Conservation (phyloP, 2,888 invertebrate species). For the Drosophila phalerata region DNA sequence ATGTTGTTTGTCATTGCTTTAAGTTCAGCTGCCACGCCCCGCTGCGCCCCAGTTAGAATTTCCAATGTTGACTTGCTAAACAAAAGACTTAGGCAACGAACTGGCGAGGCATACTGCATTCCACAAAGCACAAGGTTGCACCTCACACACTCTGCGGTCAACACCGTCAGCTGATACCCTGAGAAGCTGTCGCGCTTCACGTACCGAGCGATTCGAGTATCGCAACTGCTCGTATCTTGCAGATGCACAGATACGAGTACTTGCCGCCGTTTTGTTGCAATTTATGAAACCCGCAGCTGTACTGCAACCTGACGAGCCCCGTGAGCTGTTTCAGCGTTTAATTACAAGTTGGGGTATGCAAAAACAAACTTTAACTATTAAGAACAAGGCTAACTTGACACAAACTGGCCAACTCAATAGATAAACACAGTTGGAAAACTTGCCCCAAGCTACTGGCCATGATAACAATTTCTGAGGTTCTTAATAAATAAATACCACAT, state of each 20-base stretch:
- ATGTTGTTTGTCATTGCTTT: constrained; percentile 1
- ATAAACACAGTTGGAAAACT: constrained; percentile 25
- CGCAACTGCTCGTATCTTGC: constrained; percentile 30
- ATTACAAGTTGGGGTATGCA: constrained; percentile 64
- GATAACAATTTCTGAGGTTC: constrained; percentile 13
- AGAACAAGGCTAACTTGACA: constrained; percentile 72
- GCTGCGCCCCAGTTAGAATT: constrained; percentile 61
- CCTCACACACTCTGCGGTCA: constrained; percentile 57
- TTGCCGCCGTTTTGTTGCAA: constrained; percentile 38
- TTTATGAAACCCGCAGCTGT: constrained; percentile 34
- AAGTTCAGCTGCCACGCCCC: constrained; percentile 38
- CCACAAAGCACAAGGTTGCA: constrained; percentile 52
- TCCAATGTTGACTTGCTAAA: constrained; percentile 34
- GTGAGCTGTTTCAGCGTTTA: constrained; percentile 42
- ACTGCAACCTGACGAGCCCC: background rate
- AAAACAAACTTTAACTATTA: constrained; percentile 65
- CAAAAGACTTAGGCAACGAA: constrained; percentile 75
- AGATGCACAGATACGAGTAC: constrained; percentile 52
- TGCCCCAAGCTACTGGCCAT: constrained; percentile 31
- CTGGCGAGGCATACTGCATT: constrained; percentile 56
- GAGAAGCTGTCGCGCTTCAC: constrained; percentile 40
- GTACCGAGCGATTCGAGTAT: constrained; percentile 9
- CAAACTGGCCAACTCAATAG: constrained; percentile 34
- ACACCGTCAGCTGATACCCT: constrained; percentile 60
- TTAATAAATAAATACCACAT: too few species aligned